phyloP scores from a whole-genome alignment of 2,113 vertebrate species.

The Entosphenus tridentatus region DNA sequence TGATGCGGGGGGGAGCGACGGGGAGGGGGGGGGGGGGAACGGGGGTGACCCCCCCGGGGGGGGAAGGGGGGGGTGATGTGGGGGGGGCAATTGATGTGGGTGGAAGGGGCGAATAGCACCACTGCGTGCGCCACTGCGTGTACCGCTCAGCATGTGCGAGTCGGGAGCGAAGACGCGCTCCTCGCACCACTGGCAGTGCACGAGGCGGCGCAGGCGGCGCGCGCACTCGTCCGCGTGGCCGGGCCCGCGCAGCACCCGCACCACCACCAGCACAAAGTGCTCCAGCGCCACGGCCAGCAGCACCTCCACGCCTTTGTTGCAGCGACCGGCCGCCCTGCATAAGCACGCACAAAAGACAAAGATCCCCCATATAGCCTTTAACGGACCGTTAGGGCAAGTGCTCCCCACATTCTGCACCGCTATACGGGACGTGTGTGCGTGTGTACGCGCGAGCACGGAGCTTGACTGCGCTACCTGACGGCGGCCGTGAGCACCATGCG shows the following conservation, averaged over 20 bases:
- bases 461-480: slow-evolving; percentile 33
- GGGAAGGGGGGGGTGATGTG: too few species aligned
- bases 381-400: not conserved
- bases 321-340: slow-evolving; percentile 59
- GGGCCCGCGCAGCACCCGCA: slow-evolving; percentile 60
- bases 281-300: slow-evolving; percentile 69
- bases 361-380: not conserved
- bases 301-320: slow-evolving; percentile 84
- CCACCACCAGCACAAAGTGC: slow-evolving; percentile 78
- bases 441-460: not conserved
- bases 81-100: not conserved
- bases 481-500: slow-evolving; percentile 51
- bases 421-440: not conserved
- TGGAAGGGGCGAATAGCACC: not conserved
- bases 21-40: too few species aligned
- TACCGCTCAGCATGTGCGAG: slow-evolving; percentile 73
- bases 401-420: not conserved
- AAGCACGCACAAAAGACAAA: not conserved
- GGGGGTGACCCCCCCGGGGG: too few species aligned
- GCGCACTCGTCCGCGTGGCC: slow-evolving; percentile 50
- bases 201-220: slow-evolving; percentile 52
- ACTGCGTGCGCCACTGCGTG: not conserved
- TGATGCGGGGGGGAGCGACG: too few species aligned
- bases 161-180: slow-evolving; percentile 66
- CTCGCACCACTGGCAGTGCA: slow-evolving; percentile 96